A percentile compares a stretch with the other conserved stretches of the same genome.
phyloP scores from a whole-genome alignment of 2,113 vertebrate genomes.

The Podilymbus podiceps region DNA sequence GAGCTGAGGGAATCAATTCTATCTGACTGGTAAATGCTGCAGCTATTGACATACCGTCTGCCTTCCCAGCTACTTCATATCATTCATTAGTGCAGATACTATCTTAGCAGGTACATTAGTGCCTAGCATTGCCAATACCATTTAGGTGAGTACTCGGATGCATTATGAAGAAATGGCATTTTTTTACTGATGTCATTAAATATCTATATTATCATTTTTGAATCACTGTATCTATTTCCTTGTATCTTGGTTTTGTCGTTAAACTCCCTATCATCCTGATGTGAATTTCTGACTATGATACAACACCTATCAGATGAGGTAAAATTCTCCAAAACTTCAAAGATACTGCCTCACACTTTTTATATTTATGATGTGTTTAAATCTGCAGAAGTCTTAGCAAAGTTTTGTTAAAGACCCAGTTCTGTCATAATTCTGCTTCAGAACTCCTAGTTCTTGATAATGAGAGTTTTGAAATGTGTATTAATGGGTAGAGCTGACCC shows the following conservation, averaged over 20 bases:
- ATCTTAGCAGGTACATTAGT: neutral
- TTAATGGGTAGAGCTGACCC: neutral
- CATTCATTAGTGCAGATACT: neutral
- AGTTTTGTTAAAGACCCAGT: neutral
- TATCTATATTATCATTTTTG: neutral
- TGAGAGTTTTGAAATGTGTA: neutral
- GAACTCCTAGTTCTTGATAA: neutral
- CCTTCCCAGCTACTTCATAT: neutral
- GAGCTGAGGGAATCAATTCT: neutral
- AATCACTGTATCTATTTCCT: neutral
- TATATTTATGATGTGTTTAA: neutral
- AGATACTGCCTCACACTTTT: neutral
- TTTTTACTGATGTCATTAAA: neutral
- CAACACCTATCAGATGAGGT: neutral
- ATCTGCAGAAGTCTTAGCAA: neutral
- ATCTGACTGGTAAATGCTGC: neutral
- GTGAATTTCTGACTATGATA: neutral
- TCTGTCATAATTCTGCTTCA: neutral
- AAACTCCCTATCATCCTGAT: neutral
- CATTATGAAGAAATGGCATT: neutral
- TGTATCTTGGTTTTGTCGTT: neutral
- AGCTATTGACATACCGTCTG: neutral
- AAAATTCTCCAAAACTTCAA: neutral
- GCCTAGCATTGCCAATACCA: neutral
- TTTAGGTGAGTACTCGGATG: neutral